Evolutionary conservation across 2,888 invertebrate species (phyloP).

Genomic region (Acleris literana): DNA sequence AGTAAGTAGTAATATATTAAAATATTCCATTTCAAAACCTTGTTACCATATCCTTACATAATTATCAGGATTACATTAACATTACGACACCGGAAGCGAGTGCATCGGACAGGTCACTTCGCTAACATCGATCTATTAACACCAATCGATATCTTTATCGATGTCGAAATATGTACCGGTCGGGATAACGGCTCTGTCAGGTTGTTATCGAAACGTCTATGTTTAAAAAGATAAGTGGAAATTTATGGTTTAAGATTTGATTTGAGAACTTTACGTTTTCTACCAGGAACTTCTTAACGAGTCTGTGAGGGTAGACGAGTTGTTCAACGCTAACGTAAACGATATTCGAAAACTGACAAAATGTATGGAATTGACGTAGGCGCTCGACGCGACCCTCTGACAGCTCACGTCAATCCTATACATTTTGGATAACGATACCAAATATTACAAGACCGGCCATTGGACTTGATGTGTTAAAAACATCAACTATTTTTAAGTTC

Average conservation of each 20-base stretch:
- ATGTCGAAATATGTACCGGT: slow-evolving; percentile 21
- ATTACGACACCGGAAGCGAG: slow-evolving; percentile 41
- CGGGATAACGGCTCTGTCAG: slow-evolving; percentile 17
- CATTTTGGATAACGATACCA: too few species aligned
- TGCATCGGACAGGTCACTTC: slow-evolving; percentile 41
- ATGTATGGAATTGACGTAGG: too few species aligned
- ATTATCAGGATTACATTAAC: slow-evolving; percentile 26
- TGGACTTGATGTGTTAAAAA: not conserved
- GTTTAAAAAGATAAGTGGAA: slow-evolving; percentile 24
- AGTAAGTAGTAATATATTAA: not conserved
- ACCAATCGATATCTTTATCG: slow-evolving; percentile 37
- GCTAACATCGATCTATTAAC: slow-evolving; percentile 38
- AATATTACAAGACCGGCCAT: too few species aligned
- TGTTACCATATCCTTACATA: slow-evolving; percentile 32
- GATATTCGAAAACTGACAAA: too few species aligned
- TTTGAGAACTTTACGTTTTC: not conserved
- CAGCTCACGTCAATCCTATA: too few species aligned
- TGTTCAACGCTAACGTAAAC: too few species aligned
- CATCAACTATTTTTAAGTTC: too few species aligned
- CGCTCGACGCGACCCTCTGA: too few species aligned
- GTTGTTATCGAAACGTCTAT: slow-evolving; percentile 23
- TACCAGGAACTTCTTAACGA: not conserved
- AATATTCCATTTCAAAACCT: slow-evolving; percentile 21
- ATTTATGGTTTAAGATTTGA: not conserved
- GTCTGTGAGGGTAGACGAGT: not conserved